Percentiles rank a stretch among this genome's conserved stretches.
Evolutionary conservation across 2,797 vertebrate genomes (phyloP).

Genomic region (Pristis pectinata): DNA sequence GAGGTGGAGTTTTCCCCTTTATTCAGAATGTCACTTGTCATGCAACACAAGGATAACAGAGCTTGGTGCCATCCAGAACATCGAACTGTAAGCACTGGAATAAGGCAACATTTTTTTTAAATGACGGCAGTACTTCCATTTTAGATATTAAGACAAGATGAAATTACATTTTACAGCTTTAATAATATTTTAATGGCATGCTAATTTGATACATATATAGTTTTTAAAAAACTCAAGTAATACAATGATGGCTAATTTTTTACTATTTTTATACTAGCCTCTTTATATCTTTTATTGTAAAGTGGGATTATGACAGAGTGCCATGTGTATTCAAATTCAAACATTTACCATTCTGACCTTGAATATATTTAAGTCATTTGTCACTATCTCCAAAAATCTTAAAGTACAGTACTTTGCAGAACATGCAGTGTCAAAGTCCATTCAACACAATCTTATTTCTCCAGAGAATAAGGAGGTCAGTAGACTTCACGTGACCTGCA

Average conservation of each 20-base stretch:
- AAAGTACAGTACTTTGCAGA: neutral
- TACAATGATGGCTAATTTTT: neutral
- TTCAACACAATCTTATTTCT: neutral
- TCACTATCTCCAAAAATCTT: neutral
- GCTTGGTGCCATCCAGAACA: too few relatives aligned
- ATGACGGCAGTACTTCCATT: neutral
- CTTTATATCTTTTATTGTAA: neutral
- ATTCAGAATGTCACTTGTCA: neutral
- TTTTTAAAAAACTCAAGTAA: neutral
- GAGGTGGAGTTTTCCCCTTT: neutral
- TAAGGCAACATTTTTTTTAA: too few relatives aligned
- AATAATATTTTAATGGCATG: neutral
- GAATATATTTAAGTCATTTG: neutral
- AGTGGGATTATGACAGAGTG: neutral
- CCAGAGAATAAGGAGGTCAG: conserved; percentile 53
- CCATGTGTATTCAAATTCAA: neutral
- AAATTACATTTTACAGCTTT: neutral
- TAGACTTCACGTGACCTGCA: conserved; percentile 60
- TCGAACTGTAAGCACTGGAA: too few relatives aligned
- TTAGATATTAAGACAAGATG: neutral
- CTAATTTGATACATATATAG: neutral
- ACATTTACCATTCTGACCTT: neutral
- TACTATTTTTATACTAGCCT: too few relatives aligned
- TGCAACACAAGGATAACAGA: too few relatives aligned
- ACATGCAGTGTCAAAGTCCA: neutral